Percentiles rank a stretch among this genome's conserved stretches.
Evolutionary conservation across 2,888 invertebrate species (phyloP).

Genomic region (Eretmocerus hayati): DNA sequence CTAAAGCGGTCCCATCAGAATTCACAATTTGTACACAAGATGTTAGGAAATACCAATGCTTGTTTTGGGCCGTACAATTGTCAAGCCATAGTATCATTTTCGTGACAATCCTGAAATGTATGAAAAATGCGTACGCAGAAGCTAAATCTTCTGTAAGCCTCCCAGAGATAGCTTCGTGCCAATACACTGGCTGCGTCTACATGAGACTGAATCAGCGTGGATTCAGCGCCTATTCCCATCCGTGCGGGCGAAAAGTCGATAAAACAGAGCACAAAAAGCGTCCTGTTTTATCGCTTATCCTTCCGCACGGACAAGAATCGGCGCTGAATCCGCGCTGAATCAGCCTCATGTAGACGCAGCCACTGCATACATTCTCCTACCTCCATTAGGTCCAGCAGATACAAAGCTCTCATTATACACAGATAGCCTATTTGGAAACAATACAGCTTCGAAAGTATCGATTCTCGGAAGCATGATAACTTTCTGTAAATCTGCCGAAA

Average conservation of each 20-base stretch:
- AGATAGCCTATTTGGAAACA: constrained; percentile 1
- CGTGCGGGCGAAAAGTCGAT: no score
- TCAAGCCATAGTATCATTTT: constrained; percentile 11
- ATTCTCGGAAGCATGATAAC: constrained; percentile 11
- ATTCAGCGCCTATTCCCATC: no score
- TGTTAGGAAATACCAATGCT: constrained; percentile 12
- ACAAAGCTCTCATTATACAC: constrained; percentile 12
- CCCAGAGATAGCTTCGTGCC: not conserved
- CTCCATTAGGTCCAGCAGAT: constrained; percentile 4
- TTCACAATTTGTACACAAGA: constrained; percentile 4
- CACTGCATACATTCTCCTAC: no score
- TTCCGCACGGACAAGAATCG: no score
- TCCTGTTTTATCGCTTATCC: no score
- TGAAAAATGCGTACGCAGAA: not conserved
- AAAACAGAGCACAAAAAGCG: no score
- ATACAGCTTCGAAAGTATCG: constrained; percentile 6
- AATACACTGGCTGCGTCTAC: no score
- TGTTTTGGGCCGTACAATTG: constrained; percentile 12
- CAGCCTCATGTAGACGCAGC: no score
- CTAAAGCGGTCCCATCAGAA: not conserved
- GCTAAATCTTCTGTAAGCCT: not conserved
- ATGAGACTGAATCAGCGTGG: no score
- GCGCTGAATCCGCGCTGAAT: no score
- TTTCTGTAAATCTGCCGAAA: constrained; percentile 13
- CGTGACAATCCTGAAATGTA: not conserved